Percentiles rank a stretch among this genome's conserved stretches.
Evolutionary conservation across 2,888 invertebrate genomes (phyloP).

Genomic region (Eumerus sabulonum): DNA sequence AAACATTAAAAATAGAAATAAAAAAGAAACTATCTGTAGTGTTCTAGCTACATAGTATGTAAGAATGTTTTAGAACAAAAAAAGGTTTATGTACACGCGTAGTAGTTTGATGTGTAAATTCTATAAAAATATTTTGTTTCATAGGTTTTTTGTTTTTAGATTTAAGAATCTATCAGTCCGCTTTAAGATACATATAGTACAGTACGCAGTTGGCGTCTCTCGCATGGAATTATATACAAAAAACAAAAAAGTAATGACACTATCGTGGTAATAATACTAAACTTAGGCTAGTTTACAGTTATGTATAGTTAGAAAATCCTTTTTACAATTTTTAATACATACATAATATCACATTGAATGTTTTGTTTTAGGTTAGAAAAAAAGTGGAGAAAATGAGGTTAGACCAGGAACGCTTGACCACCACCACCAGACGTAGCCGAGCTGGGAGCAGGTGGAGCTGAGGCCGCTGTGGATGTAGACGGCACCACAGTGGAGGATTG

Average conservation of each 20-base stretch:
- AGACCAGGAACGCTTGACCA: constrained; percentile 78
- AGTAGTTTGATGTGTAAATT: constrained; percentile 44
- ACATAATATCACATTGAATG: constrained; percentile 74
- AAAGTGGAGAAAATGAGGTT: constrained; percentile 59
- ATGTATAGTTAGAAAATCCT: constrained; percentile 48
- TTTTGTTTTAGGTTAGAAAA: constrained; percentile 49
- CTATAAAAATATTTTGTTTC: constrained; percentile 61
- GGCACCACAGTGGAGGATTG: constrained; percentile 8
- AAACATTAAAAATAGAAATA: constrained; percentile 32
- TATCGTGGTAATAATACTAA: constrained; percentile 59
- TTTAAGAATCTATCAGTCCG: constrained; percentile 65
- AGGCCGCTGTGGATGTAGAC: constrained; percentile 48
- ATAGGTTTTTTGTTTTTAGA: constrained; percentile 56
- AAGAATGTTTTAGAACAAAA: constrained; percentile 19
- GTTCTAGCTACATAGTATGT: constrained; percentile 36
- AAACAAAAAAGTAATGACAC: constrained; percentile 37
- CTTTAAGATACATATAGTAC: constrained; percentile 30
- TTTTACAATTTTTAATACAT: constrained; percentile 65
- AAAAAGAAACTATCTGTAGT: constrained; percentile 45
- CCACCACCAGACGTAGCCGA: constrained; percentile 73
- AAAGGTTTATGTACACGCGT: constrained; percentile 37
- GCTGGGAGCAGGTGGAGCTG: constrained; percentile 58
- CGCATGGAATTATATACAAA: constrained; percentile 63
- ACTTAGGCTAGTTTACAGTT: constrained; percentile 43
- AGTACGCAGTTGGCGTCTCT: constrained; percentile 52